phyloP scores from a whole-genome alignment of 2,113 vertebrate species.

The Connochaetes taurinus region DNA sequence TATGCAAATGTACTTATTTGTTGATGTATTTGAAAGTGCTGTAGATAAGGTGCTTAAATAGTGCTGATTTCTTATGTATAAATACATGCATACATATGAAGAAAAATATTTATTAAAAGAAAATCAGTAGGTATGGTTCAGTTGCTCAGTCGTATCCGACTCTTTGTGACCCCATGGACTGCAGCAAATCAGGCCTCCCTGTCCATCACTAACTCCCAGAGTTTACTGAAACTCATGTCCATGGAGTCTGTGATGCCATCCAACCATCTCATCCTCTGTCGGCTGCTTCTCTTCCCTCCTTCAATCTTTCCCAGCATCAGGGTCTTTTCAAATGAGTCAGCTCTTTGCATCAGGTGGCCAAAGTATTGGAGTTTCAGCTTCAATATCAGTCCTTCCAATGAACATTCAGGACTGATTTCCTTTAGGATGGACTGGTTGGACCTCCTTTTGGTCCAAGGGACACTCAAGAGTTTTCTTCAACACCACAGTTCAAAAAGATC shows the following conservation, averaged over 20 bases:
- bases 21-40: not conserved
- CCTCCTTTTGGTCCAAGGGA: not conserved
- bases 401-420: not conserved
- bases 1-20: not conserved
- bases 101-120: not conserved
- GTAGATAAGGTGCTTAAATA: not conserved
- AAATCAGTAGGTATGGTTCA: not conserved
- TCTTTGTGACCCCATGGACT: accelerated
- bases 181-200: not conserved
- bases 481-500: not conserved
- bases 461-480: not conserved
- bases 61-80: not conserved
- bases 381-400: not conserved
- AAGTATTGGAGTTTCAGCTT: not conserved
- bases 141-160: accelerated
- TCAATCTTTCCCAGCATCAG: not conserved
- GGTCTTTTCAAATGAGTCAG: not conserved
- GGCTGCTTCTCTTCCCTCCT: not conserved
- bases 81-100: not conserved
- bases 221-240: not conserved
- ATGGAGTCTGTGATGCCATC: not conserved
- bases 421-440: not conserved
- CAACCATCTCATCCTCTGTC: not conserved
- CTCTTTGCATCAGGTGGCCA: not conserved
- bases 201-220: not conserved